Evolutionary conservation across 1,140 invertebrate genomes (phyloP), one percentile per base, ranked within the genome.

Genomic region (Drosophila orosa): DNA sequence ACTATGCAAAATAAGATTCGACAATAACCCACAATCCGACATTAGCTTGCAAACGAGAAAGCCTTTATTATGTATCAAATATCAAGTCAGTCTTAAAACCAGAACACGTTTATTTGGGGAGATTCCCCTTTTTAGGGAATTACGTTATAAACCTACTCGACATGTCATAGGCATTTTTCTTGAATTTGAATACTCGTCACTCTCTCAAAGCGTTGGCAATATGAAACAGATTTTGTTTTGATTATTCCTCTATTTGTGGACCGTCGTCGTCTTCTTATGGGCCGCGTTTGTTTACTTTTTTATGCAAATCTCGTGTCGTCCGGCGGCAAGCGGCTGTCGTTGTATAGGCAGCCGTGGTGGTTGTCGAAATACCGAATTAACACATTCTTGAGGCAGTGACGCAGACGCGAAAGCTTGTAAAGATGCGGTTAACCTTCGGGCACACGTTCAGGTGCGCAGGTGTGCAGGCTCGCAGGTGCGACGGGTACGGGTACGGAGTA

Each of bases 381-480:
- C 81, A 84, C 81, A 84, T 84, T 84, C 81, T 85, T 85, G 66
- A 47, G 78, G 35, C 48, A 62, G 27, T 84, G 81, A 80, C 81
- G 73, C 63, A 69, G 62, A 75, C 45, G 39, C 54, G 60, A 67
- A 75, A 80, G 78, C 81, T 76, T 85, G 81, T 80, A 84, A 84
- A 75, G 80, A 84, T 84, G 80, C 81, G 76, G 80, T 84, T 75
- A 76, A 84, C 80, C 80, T 84, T 84, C 80, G 80, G 55, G 54
- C 47, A 37, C 33, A 50, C 52, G 25, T 31, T 22, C 47, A 35
- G 37, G 25, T 22, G 47, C 19, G 22, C 63, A 62, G 42, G 25
- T 68, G 45, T 33, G 40, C 40, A 42, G 40, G 40, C 19, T 7
- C 13, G 10, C 40, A 42, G 40, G 40, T 27, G 15, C 25, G 15